Evolutionary conservation across 2,888 invertebrate genomes (phyloP), one percentile per base, ranked within the genome.

Genomic region (Metellina segmentata): DNA sequence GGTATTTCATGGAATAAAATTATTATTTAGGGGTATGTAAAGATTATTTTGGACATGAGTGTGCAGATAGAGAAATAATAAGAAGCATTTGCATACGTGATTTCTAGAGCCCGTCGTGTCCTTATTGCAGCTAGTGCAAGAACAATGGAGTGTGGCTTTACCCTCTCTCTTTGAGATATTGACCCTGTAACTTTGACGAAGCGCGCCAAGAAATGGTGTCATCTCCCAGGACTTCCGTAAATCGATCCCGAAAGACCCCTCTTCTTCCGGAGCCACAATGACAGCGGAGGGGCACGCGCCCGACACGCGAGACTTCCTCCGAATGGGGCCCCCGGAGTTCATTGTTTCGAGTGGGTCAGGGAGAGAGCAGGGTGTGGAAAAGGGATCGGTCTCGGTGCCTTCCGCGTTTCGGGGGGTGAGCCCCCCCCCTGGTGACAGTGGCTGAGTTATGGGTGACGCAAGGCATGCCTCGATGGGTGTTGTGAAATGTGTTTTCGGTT

Each of bases 281-380:
- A 34, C 20, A 16, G 51, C 9, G 53, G 49, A 51, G 52, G 88
- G 91, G 88, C 91, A 92, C 91, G 88, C 85, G 91, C 88, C 85
- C 89, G 85, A 81, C 91, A 92, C 91, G 89, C 83, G 88, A 81
- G 72, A 78, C 69, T 74, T 87, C 91, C 78, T 81, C 34, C 72
- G 49, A 61, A 74, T 51, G 72, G 34, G 48, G 79, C 70, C 69
- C 72, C 82, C 7, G 81, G 74, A 20, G 72, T 85, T 77, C 88
- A 83, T 91, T 91, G 90, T 91, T 86, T 91, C 82, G 86, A 90
- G 87, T 77, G 86, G 91, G 87, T 78, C 78, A 83, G 78, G 71
- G 53, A 51, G 70, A 81, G 83, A 78, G 83, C 69, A 82, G 70
- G 87, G 87, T 72, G 82, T 71, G 81, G 75, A 77, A 83, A 82